A percentile compares a stretch with the other conserved stretches of the same genome.
phyloP scores from a whole-genome alignment of 2,797 vertebrate genomes.

The Rhynchotus rufescens region DNA sequence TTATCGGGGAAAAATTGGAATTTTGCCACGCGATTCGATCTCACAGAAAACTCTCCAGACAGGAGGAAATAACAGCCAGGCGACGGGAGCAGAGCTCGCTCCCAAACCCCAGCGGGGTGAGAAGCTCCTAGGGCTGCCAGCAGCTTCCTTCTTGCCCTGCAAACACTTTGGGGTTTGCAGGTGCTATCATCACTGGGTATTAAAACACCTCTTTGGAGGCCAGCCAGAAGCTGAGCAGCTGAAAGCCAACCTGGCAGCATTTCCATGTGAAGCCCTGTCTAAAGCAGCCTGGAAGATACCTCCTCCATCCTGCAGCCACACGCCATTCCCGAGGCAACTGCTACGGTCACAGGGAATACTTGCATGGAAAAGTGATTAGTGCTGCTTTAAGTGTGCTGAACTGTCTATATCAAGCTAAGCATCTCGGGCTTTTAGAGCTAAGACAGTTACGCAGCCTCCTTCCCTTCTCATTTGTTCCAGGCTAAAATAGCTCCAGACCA shows the following conservation, averaged over 20 bases:
- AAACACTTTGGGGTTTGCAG: neutral
- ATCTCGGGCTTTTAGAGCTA: neutral
- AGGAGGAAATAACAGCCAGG: neutral
- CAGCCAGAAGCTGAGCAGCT: neutral
- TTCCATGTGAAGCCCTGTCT: rapidly evolving
- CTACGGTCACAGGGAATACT: rapidly evolving
- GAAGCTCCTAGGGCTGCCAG: neutral
- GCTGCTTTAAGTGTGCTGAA: rapidly evolving
- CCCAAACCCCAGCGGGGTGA: neutral
- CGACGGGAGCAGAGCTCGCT: neutral
- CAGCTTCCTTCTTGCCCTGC: neutral
- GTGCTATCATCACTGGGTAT: neutral
- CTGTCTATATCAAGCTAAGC: rapidly evolving
- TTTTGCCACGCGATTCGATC: neutral
- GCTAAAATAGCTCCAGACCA: neutral
- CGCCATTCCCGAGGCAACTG: neutral
- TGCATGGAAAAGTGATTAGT: rapidly evolving
- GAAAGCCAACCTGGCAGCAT: neutral
- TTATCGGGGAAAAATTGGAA: slow-evolving; percentile 42
- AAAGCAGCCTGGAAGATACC: too few relatives aligned
- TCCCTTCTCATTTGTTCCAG: neutral
- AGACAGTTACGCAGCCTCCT: too few relatives aligned
- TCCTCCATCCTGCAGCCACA: neutral
- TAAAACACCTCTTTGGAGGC: neutral
- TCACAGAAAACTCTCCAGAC: neutral